phyloP scores from a whole-genome alignment of 2,797 vertebrate species.

The Chaetophractus vellerosus region DNA sequence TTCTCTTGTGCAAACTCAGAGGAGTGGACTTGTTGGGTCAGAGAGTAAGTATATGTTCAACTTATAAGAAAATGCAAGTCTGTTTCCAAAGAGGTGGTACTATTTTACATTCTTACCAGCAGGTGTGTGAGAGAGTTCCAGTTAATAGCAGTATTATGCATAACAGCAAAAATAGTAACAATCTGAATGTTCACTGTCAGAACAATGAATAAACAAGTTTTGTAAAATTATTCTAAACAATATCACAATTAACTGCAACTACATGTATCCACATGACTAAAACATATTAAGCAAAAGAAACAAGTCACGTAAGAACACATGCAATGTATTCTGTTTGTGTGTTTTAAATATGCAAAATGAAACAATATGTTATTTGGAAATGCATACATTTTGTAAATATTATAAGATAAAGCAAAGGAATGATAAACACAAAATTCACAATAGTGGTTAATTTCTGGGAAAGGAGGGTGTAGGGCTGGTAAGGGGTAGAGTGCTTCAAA shows the following conservation, averaged over 20 bases:
- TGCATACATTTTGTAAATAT: not conserved
- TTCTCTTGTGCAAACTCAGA: constrained; percentile 42
- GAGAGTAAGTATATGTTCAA: constrained; percentile 53
- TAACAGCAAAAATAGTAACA: constrained; percentile 60
- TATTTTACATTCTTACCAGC: constrained; percentile 36
- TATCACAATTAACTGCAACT: constrained; percentile 19
- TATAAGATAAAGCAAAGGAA: not conserved
- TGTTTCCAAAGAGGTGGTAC: constrained; percentile 30
- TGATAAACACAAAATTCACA: not conserved
- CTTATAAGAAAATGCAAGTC: not conserved
- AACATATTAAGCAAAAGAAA: constrained; percentile 8
- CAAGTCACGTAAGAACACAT: not conserved
- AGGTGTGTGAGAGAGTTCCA: not conserved
- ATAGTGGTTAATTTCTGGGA: not conserved
- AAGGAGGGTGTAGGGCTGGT: not conserved
- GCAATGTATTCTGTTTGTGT: not conserved
- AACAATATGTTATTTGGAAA: not conserved
- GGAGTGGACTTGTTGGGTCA: constrained; percentile 15
- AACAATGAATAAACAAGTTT: constrained; percentile 21
- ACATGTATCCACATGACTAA: not conserved
- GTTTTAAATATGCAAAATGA: not conserved
- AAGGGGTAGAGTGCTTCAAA: not conserved
- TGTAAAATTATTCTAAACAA: constrained; percentile 58
- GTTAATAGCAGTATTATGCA: constrained; percentile 29
- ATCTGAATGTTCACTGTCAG: constrained; percentile 11